Base-by-base conservation (phyloP, 2,888 invertebrate species). In the Lepidocyrtinus sp. region DNA sequence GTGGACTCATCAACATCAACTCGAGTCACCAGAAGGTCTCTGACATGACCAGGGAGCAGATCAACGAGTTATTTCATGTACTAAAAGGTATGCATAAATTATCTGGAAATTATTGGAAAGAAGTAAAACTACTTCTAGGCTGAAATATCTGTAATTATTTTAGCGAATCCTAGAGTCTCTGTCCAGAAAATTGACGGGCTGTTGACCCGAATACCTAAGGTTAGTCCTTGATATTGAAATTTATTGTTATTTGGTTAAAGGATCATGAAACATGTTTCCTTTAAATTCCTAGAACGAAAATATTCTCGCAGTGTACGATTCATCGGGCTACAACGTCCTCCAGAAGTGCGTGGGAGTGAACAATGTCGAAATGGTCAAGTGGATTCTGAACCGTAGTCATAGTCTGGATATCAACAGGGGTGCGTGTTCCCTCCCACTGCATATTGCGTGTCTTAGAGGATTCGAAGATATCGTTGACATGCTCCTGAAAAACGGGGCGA, bases 281-380 rank as follows among this genome's bases (percentile, higher is more conserved):
- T n/a, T n/a, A n/a, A n/a, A 62, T 46, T 87, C 87, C 17, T 86
- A 92, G 92, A 91, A 92, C 89, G 93, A 93, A 88, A 93, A 93
- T 87, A 92, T 93, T 80, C 88, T 93, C 80, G 90, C 90, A 63
- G 91, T 93, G 75, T 91, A 92, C 88, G 91, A 93, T 89, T 92
- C 92, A 87, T 90, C 92, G 87, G 92, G 94, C 82, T 91, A 93
- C 88, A 94, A 94, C 88, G 89, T 94, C 65, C 89, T 94, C 62
- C 94, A 94, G 88, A 92, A 93, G 86, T 93, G 93, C 87, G 93
- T 94, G 12, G 93, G 93, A 63, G 90, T 93, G 74, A 92, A 93
- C 88, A 92, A 93, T 88, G 91, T 93, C 50, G 93, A 93, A 86
- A 89, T 94, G 87, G 93, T 93, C 5, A 90, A 92, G 84, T 93